A percentile compares a stretch with the other conserved stretches of the same genome.
These are phyloP conservation scores for Nannobrachium achirus DNA, from an alignment of 2,113 vertebrate genomes.

Conservation along the genomic window DNA sequence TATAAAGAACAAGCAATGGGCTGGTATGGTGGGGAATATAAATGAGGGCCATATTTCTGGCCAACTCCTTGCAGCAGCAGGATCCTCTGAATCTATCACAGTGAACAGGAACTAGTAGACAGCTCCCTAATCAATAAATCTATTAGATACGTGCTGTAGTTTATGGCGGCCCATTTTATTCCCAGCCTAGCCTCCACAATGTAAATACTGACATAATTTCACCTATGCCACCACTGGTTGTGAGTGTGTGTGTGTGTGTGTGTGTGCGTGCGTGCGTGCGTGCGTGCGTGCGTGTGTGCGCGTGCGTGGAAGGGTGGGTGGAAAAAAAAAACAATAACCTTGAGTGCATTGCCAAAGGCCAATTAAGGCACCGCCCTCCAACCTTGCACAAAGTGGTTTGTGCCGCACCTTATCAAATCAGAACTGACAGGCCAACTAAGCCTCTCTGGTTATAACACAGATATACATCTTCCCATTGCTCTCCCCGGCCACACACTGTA, in stretches of 20 bases:
- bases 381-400: conserved; percentile 23
- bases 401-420: conserved; percentile 39
- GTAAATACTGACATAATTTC: conserved; percentile 34
- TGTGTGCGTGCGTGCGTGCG: too few relatives aligned
- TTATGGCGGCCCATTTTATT: conserved; percentile 57
- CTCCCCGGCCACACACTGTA: conserved; percentile 5
- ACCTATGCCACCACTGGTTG: conserved; percentile 2
- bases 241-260: neutral
- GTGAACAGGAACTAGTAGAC: conserved; percentile 37
- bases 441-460: conserved; percentile 21
- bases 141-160: conserved; percentile 56
- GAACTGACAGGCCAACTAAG: neutral
- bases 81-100: conserved; percentile 49
- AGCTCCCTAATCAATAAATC: conserved; percentile 69
- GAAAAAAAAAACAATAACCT: neutral
- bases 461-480: conserved; percentile 29
- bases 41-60: conserved; percentile 57
- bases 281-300: too few relatives aligned
- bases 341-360: conserved; percentile 12
- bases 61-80: conserved; percentile 33
- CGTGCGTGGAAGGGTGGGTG: too few relatives aligned
- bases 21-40: conserved; percentile 47
- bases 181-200: conserved; percentile 7
- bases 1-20: conserved; percentile 15
- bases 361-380: conserved; percentile 9